Conservation (phyloP, 2,797 vertebrate species). For the Mastacembelus armatus region DNA sequence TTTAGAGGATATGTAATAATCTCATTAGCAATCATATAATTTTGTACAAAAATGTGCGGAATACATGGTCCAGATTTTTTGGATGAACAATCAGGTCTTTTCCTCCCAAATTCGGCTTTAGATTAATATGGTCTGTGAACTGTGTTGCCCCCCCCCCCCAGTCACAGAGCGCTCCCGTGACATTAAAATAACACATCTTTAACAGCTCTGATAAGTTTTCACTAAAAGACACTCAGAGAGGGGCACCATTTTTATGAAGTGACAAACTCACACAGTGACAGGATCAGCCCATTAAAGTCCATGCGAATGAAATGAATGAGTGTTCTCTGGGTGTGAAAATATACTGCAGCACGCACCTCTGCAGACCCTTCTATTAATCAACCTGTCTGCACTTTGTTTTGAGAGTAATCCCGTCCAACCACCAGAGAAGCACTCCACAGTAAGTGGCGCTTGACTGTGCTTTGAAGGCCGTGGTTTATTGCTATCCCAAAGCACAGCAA, state of each 20-base stretch:
- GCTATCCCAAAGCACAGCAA: slow-evolving; percentile 79
- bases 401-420: slow-evolving; percentile 85
- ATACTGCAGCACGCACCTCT: slow-evolving; percentile 80
- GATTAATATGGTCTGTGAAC: slow-evolving; percentile 34
- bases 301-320: slow-evolving; percentile 77
- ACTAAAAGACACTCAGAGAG: slow-evolving; percentile 64
- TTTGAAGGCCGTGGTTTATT: slow-evolving; percentile 85
- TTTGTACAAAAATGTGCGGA: neutral
- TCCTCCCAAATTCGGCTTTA: neutral
- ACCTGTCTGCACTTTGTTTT: slow-evolving; percentile 87
- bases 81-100: neutral
- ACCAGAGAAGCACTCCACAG: slow-evolving; percentile 83
- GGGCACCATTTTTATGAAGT: slow-evolving; percentile 76
- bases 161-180: slow-evolving; percentile 44
- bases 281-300: slow-evolving; percentile 82
- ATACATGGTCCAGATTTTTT: neutral
- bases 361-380: slow-evolving; percentile 86
- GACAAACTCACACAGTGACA: slow-evolving; percentile 80
- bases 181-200: slow-evolving; percentile 74
- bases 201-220: slow-evolving; percentile 78
- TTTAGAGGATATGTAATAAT: slow-evolving; percentile 21
- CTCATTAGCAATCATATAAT: slow-evolving; percentile 20
- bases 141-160: slow-evolving; percentile 27
- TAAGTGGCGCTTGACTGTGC: slow-evolving; percentile 83
- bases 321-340: slow-evolving; percentile 83